Percentiles rank a stretch among this genome's conserved stretches.
Evolutionary conservation across 1,140 invertebrate genomes (phyloP).

Genomic region (Conopomorpha cramerella): DNA sequence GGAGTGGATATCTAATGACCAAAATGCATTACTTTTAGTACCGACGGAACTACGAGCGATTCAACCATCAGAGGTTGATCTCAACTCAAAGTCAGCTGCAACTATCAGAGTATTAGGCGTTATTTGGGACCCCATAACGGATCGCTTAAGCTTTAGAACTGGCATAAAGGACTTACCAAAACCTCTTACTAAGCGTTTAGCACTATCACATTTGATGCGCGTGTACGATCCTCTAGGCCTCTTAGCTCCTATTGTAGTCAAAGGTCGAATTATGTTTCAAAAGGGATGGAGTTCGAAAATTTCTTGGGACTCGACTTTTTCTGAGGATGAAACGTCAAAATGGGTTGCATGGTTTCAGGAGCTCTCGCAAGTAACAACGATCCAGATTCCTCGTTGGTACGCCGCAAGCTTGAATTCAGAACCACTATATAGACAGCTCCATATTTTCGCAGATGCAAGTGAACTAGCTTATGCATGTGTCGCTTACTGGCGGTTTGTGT

Average conservation of each 20-base stretch:
- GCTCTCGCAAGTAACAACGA: no score
- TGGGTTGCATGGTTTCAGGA: conserved; percentile 5
- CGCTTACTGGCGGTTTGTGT: conserved; percentile 11
- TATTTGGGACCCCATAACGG: conserved; percentile 2
- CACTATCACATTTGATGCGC: no score
- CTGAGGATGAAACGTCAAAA: not conserved
- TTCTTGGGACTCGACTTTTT: conserved; percentile 5
- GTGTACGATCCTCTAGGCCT: conserved; percentile 6
- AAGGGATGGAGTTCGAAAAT: conserved; percentile 4
- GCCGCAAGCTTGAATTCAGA: conserved; percentile 5
- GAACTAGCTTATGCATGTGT: conserved; percentile 12
- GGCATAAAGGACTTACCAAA: no score
- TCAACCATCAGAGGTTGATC: no score
- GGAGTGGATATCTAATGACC: conserved; percentile 6
- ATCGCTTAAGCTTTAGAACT: conserved; percentile 1
- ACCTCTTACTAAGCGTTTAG: no score
- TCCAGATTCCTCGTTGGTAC: not conserved
- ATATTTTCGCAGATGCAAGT: conserved; percentile 18
- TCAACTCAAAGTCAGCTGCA: no score
- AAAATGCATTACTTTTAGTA: not conserved
- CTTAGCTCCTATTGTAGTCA: conserved; percentile 1
- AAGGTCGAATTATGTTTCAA: conserved; percentile 5
- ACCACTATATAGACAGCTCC: conserved; percentile 8
- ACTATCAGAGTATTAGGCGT: conserved; percentile 5
- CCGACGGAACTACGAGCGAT: conserved; percentile 2